Evolutionary conservation across 2,888 invertebrate genomes (phyloP).

Genomic region (Rhimphoctona megacephalus): DNA sequence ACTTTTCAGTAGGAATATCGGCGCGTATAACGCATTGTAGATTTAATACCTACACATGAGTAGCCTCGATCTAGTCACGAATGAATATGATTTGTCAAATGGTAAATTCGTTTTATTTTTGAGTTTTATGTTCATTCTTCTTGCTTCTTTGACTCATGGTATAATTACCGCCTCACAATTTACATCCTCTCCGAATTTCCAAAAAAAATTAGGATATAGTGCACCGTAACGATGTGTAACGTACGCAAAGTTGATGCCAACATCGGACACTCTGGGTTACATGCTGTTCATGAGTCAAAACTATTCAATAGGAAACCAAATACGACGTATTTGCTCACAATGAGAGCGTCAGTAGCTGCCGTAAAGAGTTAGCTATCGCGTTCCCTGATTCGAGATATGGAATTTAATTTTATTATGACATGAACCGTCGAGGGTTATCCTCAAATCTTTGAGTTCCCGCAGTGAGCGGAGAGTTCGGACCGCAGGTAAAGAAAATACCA

Average conservation of each 20-base stretch:
- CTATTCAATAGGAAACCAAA: slow-evolving; percentile 73
- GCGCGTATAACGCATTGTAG: background rate
- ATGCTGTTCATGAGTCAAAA: slow-evolving; percentile 77
- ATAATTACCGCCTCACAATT: background rate
- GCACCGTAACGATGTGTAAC: background rate
- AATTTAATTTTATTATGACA: slow-evolving; percentile 81
- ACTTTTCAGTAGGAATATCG: background rate
- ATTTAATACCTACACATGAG: background rate
- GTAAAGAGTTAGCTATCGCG: slow-evolving; percentile 78
- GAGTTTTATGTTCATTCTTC: background rate
- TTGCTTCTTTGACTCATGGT: background rate
- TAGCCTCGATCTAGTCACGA: background rate
- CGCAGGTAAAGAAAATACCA: slow-evolving; percentile 69
- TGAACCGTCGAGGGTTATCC: slow-evolving; percentile 77
- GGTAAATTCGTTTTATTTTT: background rate
- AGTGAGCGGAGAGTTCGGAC: slow-evolving; percentile 67
- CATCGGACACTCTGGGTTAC: slow-evolving; percentile 68
- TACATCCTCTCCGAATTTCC: background rate
- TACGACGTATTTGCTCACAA: slow-evolving; percentile 74
- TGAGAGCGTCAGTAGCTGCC: slow-evolving; percentile 72
- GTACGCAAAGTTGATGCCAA: slow-evolving; percentile 4
- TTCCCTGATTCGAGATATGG: slow-evolving; percentile 79
- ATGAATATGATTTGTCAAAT: no score
- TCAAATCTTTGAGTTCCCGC: slow-evolving; percentile 76
- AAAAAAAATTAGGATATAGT: background rate